Conservation (phyloP, 1,140 invertebrate genomes). For the Cotesia chilonis region DNA sequence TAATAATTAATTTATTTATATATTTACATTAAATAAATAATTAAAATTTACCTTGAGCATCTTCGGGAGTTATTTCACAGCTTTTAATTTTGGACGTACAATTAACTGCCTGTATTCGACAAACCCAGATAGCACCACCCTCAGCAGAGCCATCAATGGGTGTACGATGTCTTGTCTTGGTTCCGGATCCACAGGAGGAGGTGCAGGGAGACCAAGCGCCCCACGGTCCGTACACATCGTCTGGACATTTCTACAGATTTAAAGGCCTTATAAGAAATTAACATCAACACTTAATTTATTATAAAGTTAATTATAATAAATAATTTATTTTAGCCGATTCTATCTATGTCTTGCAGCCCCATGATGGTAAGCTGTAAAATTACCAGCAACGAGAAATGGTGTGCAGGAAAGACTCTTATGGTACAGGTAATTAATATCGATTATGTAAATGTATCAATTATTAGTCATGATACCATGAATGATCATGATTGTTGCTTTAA, state of each 20-base stretch:
- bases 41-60: conserved; percentile 56
- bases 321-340: background rate
- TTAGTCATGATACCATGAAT: conserved; percentile 22
- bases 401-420: conserved; percentile 47
- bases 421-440: conserved; percentile 26
- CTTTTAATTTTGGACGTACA: conserved; percentile 62
- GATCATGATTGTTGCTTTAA: background rate
- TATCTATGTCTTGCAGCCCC: background rate
- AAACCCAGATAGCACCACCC: conserved; percentile 46
- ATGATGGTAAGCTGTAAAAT: conserved; percentile 27
- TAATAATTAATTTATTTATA: too few species aligned
- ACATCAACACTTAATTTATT: too few species aligned
- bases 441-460: conserved; percentile 22
- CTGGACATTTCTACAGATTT: conserved; percentile 53
- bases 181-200: conserved; percentile 73
- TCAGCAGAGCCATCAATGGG: conserved; percentile 58
- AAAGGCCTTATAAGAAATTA: background rate
- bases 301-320: background rate
- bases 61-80: conserved; percentile 66
- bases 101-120: conserved; percentile 55
- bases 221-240: conserved; percentile 68
- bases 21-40: too few species aligned
- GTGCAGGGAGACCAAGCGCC: conserved; percentile 74
- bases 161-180: conserved; percentile 70
- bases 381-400: conserved; percentile 56